Evolutionary conservation across 1,140 invertebrate genomes (phyloP).

Genomic region (Uloborus diversus): DNA sequence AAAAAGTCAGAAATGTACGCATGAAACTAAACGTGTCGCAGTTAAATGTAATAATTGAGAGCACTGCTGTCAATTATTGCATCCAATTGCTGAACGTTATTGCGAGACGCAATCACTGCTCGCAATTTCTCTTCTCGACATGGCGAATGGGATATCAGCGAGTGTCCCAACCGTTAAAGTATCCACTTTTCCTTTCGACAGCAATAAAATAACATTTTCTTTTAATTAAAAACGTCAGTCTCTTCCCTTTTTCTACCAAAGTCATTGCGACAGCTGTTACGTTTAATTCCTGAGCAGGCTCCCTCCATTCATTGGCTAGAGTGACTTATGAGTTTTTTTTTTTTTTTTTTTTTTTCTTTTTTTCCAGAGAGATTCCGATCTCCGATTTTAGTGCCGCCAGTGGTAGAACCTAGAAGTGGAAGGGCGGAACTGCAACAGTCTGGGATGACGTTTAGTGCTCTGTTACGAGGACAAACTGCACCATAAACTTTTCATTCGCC

Average conservation of each 20-base stretch:
- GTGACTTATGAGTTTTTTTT: slow-evolving; percentile 46
- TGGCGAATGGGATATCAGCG: background rate
- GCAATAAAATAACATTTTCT: slow-evolving; percentile 45
- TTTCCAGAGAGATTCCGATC: slow-evolving; percentile 43
- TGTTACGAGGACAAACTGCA: slow-evolving; percentile 43
- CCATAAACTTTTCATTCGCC: slow-evolving; percentile 33
- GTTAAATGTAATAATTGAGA: no score
- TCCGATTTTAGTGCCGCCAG: slow-evolving; percentile 43
- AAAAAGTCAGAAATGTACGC: no score
- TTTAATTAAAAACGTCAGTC: slow-evolving; percentile 53
- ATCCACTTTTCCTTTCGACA: no score
- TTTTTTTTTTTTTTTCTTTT: slow-evolving; percentile 5
- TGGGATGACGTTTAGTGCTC: slow-evolving; percentile 43
- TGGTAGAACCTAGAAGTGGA: slow-evolving; percentile 11
- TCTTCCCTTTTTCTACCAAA: slow-evolving; percentile 30
- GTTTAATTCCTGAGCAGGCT: slow-evolving; percentile 44
- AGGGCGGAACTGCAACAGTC: slow-evolving; percentile 37
- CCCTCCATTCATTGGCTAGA: slow-evolving; percentile 48
- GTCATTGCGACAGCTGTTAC: slow-evolving; percentile 49
- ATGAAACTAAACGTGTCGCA: no score
- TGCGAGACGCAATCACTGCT: no score
- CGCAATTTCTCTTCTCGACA: background rate
- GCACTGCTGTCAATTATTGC: no score
- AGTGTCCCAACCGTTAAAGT: no score
- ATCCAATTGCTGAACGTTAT: no score